Conservation (phyloP, 2,113 vertebrate genomes). For the Strix uralensis region DNA sequence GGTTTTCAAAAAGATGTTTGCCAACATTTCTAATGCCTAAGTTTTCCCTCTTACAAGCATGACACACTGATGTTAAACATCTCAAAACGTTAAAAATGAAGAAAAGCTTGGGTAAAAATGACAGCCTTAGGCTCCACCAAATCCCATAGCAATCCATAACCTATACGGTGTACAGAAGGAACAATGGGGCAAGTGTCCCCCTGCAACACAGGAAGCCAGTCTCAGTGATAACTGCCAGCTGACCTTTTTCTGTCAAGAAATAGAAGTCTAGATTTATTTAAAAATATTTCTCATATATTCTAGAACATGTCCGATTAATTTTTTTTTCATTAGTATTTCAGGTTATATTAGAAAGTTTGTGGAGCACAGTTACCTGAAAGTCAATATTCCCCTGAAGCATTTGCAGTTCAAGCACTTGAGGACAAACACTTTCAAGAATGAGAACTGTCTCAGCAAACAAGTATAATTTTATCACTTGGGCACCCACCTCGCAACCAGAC, state of each 20-base stretch:
- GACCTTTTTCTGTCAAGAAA: background rate
- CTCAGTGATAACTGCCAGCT: background rate
- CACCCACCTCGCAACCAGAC: background rate
- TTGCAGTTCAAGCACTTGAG: background rate
- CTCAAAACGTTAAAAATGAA: background rate
- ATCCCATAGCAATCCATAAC: background rate
- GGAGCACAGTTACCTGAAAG: background rate
- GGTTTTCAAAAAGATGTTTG: background rate
- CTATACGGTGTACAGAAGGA: background rate
- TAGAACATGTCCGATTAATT: background rate
- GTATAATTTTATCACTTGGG: constrained; percentile 2
- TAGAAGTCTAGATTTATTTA: background rate
- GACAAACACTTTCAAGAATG: background rate
- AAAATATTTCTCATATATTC: constrained; percentile 4
- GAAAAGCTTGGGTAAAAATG: background rate
- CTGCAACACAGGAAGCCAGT: background rate
- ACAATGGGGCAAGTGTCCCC: background rate
- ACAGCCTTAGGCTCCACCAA: background rate
- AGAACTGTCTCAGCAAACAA: background rate
- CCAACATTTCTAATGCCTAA: background rate
- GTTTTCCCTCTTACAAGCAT: background rate
- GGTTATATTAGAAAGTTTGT: background rate
- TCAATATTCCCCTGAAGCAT: background rate
- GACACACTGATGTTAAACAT: background rate
- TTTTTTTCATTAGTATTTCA: background rate